These are phyloP conservation scores for Labeo catla DNA, from an alignment of 2,113 vertebrate species.

Conservation along the genomic window DNA sequence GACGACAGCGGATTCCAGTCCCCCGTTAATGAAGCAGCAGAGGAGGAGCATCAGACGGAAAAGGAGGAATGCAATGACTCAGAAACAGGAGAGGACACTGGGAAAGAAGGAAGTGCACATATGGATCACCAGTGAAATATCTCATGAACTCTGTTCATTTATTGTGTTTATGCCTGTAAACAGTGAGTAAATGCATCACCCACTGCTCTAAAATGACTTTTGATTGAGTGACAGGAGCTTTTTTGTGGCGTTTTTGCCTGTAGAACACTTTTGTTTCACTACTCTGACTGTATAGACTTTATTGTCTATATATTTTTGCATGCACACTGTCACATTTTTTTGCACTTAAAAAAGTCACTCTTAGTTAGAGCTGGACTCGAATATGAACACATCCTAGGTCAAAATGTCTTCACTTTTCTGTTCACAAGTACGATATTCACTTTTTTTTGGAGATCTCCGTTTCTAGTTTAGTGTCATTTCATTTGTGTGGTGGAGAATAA, in stretches of 20 bases:
- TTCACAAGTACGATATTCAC: not conserved
- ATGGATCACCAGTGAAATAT: constrained; percentile 35
- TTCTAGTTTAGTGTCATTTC: not conserved
- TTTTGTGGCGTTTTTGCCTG: constrained; percentile 6
- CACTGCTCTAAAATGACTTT: constrained; percentile 24
- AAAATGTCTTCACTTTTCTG: constrained; percentile 1
- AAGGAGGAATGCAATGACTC: constrained; percentile 63
- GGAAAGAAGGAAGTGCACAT: constrained; percentile 23
- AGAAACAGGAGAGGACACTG: constrained; percentile 68
- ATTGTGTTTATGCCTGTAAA: constrained; percentile 14
- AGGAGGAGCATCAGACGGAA: constrained; percentile 23
- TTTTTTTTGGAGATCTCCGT: not conserved
- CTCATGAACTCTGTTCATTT: not conserved
- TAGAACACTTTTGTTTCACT: constrained; percentile 24
- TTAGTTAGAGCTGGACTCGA: constrained; percentile 7
- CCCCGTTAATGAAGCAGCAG: constrained; percentile 28
- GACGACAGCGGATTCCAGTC: constrained; percentile 61
- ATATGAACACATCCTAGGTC: not conserved
- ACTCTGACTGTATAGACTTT: not conserved
- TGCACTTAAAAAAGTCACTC: constrained; percentile 14
- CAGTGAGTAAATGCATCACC: not conserved
- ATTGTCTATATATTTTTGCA: not conserved
- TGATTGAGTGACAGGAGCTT: constrained; percentile 14
- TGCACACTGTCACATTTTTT: not conserved
- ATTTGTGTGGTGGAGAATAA: not conserved